Evolutionary conservation across 2,113 vertebrate genomes (phyloP).

Genomic region (Origma solitaria): DNA sequence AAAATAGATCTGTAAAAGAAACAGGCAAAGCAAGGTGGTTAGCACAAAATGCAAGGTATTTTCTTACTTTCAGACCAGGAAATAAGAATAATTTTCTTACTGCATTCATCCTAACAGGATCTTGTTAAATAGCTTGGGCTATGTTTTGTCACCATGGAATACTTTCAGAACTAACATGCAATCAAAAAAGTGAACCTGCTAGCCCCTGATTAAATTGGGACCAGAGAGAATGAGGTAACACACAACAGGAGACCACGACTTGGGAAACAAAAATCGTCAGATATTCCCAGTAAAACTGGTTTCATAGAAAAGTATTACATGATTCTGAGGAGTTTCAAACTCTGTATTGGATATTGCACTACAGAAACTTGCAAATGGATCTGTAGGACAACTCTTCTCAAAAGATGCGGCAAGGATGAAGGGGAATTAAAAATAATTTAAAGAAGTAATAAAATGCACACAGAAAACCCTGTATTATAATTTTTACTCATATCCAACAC

Average conservation of each 20-base stretch:
- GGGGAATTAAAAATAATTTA: not conserved
- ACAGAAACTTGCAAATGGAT: not conserved
- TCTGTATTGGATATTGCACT: not conserved
- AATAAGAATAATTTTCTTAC: not conserved
- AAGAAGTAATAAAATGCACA: not conserved
- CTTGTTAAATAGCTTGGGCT: not conserved
- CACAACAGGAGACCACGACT: not conserved
- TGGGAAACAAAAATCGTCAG: not conserved
- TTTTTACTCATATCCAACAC: not conserved
- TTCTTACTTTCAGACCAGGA: not conserved
- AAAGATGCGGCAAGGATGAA: not conserved
- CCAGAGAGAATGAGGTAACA: not conserved
- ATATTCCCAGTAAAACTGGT: not conserved
- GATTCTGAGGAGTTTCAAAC: not conserved
- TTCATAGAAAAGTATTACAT: not conserved
- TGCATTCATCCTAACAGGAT: not conserved
- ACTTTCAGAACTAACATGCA: not conserved
- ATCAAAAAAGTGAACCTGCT: not conserved
- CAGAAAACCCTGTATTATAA: not conserved
- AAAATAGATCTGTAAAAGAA: slow-evolving; percentile 75
- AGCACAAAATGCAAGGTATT: not conserved
- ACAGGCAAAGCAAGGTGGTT: slow-evolving; percentile 5
- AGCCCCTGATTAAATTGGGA: not conserved
- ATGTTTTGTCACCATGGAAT: not conserved
- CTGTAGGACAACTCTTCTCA: not conserved